Conservation (phyloP, 2,888 invertebrate genomes). For the Caenorhabditis auriculariae region DNA sequence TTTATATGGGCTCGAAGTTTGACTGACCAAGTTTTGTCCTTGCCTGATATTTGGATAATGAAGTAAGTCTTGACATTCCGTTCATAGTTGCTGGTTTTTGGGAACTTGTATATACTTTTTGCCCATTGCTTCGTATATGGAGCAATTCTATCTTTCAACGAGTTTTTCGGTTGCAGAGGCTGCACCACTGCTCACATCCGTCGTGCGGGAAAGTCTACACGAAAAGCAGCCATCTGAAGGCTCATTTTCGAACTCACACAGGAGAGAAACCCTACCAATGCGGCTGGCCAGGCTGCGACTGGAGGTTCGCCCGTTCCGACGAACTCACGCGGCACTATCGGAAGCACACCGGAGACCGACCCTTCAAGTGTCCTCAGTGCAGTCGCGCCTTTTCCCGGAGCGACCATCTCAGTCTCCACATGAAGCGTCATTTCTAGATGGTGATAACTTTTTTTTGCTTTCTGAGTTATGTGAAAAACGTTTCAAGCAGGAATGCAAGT, state of each 20-base stretch:
- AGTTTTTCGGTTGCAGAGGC: too few species aligned
- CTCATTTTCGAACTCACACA: slow-evolving; percentile 59
- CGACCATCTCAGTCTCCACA: slow-evolving; percentile 69
- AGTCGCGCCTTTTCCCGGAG: slow-evolving; percentile 73
- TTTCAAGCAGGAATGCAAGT: too few species aligned
- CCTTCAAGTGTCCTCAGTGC: slow-evolving; percentile 73
- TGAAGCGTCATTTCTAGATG: slow-evolving; percentile 44
- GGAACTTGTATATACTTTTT: too few species aligned
- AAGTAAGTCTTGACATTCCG: too few species aligned
- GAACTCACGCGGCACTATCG: slow-evolving; percentile 57
- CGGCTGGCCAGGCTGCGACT: slow-evolving; percentile 57
- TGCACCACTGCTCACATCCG: slow-evolving; percentile 44
- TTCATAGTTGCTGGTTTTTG: too few species aligned
- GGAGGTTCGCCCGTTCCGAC: slow-evolving; percentile 59
- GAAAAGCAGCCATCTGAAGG: slow-evolving; percentile 61
- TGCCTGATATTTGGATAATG: too few species aligned
- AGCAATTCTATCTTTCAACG: too few species aligned
- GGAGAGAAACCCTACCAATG: slow-evolving; percentile 63
- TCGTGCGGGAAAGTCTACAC: slow-evolving; percentile 60
- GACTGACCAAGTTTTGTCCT: too few species aligned
- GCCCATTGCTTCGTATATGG: too few species aligned
- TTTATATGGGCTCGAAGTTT: too few species aligned
- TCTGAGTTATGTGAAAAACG: too few species aligned
- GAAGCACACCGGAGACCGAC: slow-evolving; percentile 71
- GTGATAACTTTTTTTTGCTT: too few species aligned